These are phyloP conservation scores for Akabosia matsudoensis DNA, from an alignment of 1,140 invertebrate genomes.

Conservation along the genomic window DNA sequence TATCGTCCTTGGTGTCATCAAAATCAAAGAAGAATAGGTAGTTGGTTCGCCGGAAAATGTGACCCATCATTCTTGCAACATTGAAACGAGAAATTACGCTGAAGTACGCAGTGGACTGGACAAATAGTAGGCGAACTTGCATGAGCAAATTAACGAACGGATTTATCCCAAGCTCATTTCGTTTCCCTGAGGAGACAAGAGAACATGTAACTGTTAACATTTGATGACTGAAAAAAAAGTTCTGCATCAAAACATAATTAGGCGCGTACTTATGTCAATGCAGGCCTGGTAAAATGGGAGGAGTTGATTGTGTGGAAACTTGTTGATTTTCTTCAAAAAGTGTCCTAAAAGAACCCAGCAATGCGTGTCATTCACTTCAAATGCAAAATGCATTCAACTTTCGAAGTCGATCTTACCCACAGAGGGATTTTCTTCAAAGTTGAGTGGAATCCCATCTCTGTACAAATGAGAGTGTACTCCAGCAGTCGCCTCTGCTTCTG, in stretches of 20 bases:
- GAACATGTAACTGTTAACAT: neutral
- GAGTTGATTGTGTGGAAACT: conserved; percentile 31
- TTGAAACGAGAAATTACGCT: conserved; percentile 2
- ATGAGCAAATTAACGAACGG: conserved; percentile 28
- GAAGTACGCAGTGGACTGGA: neutral
- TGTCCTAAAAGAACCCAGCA: conserved; percentile 2
- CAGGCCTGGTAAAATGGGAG: conserved; percentile 34
- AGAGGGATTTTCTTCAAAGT: conserved; percentile 11
- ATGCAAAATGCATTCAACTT: neutral
- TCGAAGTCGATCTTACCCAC: neutral
- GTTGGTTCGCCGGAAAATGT: conserved; percentile 28
- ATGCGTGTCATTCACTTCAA: neutral
- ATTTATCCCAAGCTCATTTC: neutral
- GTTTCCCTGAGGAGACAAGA: neutral
- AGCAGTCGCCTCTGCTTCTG: too few relatives aligned
- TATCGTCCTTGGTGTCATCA: conserved; percentile 13
- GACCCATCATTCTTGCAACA: conserved; percentile 18
- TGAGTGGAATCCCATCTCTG: conserved; percentile 17
- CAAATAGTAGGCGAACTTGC: neutral
- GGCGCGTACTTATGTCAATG: conserved; percentile 17
- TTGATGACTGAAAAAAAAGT: neutral
- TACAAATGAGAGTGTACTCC: too few relatives aligned
- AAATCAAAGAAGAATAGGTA: conserved; percentile 30
- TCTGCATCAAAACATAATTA: neutral
- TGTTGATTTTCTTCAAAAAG: conserved; percentile 21